Evolutionary conservation across 2,113 vertebrate species (phyloP), one percentile per base, ranked within the genome.

Genomic region (Balaeniceps rex): DNA sequence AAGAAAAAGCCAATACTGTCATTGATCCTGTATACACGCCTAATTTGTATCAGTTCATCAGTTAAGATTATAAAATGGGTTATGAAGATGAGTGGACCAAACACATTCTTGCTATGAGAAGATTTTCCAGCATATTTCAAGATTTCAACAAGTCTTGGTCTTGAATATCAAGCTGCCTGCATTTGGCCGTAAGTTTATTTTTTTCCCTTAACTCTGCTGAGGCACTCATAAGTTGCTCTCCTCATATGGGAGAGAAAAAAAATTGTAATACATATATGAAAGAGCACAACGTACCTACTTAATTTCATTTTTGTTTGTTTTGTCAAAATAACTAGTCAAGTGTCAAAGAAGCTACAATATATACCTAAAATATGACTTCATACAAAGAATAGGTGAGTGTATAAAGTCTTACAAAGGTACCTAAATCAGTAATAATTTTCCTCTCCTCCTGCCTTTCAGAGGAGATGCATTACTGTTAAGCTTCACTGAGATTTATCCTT

Each of bases 171-270:
- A 97, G 69, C 81, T 91, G 91, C 65, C 91, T 91, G 83, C 44
- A 95, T 95, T 80, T 87, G 90, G 96, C 92, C 2, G 10, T 51
- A 90, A 88, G 46, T 83, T 76, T 57, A 51, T 7, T 64, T 76
- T 89, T 34, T 82, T n/a, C 10, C 3, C 40, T 91, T 92, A 88
- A 96, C 74, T 83, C 72, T 84, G 88, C 8, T 96, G 87, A 98
- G 97, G 97, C 96, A 97, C 94, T 94, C 81, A 7, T 76, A 82
- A 97, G 9, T 44, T 89, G 26, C 47, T 96, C 93, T 95, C 94
- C 93, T 95, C 78, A 86, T 9, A 83, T 12, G 28, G 52, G 90
- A 88, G 97, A 78, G 89, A 18, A 68, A 72, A 81, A 93, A 57
- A 66, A 61, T 22, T 52, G 57, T 58, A 93, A 87, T 8, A 90